Evolutionary conservation across 2,888 invertebrate species (phyloP).

Genomic region (Helleia helle): DNA sequence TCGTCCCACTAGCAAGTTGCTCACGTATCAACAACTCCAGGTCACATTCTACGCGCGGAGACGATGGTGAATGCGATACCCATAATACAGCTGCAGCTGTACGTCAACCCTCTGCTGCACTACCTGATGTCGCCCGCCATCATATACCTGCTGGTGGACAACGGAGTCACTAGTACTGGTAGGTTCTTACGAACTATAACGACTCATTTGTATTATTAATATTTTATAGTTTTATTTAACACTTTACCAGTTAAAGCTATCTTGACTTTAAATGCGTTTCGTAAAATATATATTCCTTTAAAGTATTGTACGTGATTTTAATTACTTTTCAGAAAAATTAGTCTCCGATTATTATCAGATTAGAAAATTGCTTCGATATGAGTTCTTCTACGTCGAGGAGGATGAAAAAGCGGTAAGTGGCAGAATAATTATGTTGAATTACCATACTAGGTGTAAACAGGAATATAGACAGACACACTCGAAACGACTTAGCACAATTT

Average conservation of each 20-base stretch:
- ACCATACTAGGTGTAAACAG: no score
- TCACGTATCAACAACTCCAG: conserved; percentile 52
- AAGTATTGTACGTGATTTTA: no score
- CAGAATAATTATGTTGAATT: no score
- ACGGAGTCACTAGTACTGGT: conserved; percentile 29
- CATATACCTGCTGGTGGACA: conserved; percentile 39
- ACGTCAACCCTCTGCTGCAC: conserved; percentile 83
- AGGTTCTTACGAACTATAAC: no score
- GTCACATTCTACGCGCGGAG: conserved; percentile 75
- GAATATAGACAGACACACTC: no score
- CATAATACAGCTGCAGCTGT: conserved; percentile 80
- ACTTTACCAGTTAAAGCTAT: no score
- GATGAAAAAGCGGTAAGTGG: conserved; percentile 62
- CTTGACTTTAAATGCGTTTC: no score
- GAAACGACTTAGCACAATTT: no score
- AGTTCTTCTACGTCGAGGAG: conserved; percentile 76
- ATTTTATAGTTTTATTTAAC: no score
- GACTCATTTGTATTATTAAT: no score
- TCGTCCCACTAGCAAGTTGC: no score
- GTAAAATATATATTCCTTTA: no score
- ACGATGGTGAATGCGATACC: conserved; percentile 82
- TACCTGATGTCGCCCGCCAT: conserved; percentile 79
- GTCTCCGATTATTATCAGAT: conserved; percentile 47
- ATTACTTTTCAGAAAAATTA: conserved; percentile 67
- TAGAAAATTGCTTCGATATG: conserved; percentile 73